phyloP scores from a whole-genome alignment of 2,113 vertebrate species.

The Mus spicilegus region DNA sequence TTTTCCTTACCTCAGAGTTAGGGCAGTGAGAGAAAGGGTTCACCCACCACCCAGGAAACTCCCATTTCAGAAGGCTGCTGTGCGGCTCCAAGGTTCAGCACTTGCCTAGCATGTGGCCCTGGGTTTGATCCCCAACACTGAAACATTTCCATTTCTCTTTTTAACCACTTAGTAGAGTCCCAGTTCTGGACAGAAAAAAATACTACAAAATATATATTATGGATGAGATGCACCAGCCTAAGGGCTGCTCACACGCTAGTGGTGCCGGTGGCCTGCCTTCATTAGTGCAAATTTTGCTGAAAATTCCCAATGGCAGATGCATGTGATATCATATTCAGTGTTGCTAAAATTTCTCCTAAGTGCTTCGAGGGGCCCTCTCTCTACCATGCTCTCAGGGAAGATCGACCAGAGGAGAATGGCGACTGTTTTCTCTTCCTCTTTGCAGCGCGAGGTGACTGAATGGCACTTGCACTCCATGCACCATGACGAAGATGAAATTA shows the following conservation, averaged over 20 bases:
- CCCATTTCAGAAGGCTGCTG: background rate
- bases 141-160: background rate
- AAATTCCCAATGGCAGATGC: background rate
- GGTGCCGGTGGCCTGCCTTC: background rate
- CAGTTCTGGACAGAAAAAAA: background rate
- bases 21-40: background rate
- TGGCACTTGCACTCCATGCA: background rate
- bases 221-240: background rate
- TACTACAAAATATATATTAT: background rate
- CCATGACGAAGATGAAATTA: constrained; percentile 45
- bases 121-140: background rate
- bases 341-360: background rate
- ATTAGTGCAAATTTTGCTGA: background rate
- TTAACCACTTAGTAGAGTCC: background rate
- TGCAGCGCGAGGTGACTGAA: no score
- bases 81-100: background rate
- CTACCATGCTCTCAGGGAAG: background rate
- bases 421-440: background rate
- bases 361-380: background rate
- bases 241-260: background rate
- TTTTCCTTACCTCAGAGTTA: background rate
- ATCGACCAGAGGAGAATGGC: background rate
- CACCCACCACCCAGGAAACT: background rate
- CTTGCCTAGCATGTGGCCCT: background rate
- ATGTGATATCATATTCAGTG: background rate